Conservation (phyloP, 2,888 invertebrate species). For the Drosophila prolongata region DNA sequence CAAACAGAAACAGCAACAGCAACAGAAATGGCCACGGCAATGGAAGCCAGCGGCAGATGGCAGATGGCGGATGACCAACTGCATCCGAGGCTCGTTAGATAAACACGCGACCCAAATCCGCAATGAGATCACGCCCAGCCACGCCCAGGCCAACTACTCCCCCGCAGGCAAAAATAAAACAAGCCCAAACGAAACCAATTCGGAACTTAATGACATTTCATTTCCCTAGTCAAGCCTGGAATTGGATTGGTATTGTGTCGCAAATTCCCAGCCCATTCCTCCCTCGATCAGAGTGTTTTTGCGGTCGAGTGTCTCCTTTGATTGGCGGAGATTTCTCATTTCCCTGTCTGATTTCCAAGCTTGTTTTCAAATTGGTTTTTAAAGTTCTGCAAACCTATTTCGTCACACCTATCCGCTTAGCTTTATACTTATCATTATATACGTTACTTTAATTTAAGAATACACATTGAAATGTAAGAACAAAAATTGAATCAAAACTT, state of each 20-base stretch:
- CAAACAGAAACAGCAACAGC: slow-evolving; percentile 2
- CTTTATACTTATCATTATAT: too few species aligned
- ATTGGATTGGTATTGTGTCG: slow-evolving; percentile 22
- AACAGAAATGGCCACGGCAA: not conserved
- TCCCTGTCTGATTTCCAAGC: not conserved
- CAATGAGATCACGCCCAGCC: slow-evolving; percentile 36
- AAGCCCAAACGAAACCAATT: slow-evolving; percentile 29
- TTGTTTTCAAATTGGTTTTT: not conserved
- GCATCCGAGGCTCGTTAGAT: slow-evolving; percentile 15
- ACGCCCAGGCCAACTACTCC: not conserved
- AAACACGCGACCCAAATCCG: slow-evolving; percentile 30
- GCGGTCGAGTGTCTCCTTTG: not conserved
- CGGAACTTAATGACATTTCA: slow-evolving; percentile 30
- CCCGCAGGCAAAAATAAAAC: slow-evolving; percentile 5
- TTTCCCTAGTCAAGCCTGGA: slow-evolving; percentile 19
- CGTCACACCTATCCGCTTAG: too few species aligned
- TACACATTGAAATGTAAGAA: too few species aligned
- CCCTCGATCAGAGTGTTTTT: not conserved
- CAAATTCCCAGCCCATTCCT: not conserved
- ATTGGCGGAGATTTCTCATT: not conserved
- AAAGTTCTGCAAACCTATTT: not conserved
- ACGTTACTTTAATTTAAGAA: too few species aligned
- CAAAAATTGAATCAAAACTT: too few species aligned
- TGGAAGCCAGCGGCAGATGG: slow-evolving; percentile 8
- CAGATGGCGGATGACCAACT: slow-evolving; percentile 20